Evolutionary conservation across 2,888 invertebrate genomes (phyloP).

Genomic region (Icerya purchasi): DNA sequence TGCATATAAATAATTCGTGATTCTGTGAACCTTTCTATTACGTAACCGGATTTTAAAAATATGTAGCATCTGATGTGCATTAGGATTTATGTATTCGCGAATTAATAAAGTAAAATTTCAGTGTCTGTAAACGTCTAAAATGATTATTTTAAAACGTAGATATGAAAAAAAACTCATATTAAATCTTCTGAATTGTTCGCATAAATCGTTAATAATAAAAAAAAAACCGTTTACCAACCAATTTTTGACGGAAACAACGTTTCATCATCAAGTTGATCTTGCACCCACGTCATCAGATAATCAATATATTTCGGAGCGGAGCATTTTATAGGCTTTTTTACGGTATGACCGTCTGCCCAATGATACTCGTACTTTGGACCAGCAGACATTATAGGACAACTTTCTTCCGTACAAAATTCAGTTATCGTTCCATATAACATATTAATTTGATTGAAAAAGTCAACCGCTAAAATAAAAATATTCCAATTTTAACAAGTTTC

Average conservation of each 20-base stretch:
- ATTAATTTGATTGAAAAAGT: constrained; percentile 99
- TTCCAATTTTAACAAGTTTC: background rate
- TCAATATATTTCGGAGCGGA: constrained; percentile 98
- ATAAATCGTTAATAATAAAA: too few relatives aligned
- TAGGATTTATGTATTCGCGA: too few relatives aligned
- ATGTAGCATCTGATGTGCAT: too few relatives aligned
- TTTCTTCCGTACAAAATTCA: constrained; percentile 96
- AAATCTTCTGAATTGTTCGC: too few relatives aligned
- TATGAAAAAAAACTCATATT: too few relatives aligned
- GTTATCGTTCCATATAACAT: constrained; percentile 99
- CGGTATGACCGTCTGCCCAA: constrained; percentile 97
- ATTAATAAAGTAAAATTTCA: too few relatives aligned
- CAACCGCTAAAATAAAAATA: constrained; percentile 54
- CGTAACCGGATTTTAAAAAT: too few relatives aligned
- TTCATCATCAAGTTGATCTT: constrained; percentile 97
- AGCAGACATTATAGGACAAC: constrained; percentile 95
- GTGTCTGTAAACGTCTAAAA: too few relatives aligned
- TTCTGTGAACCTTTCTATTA: too few relatives aligned
- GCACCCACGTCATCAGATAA: constrained; percentile 98
- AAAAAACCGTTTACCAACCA: too few relatives aligned
- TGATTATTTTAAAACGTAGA: too few relatives aligned
- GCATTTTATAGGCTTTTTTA: constrained; percentile 96
- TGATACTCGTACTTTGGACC: constrained; percentile 99
- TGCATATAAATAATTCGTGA: too few relatives aligned
- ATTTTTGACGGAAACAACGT: constrained; percentile 96